Base-by-base conservation (phyloP, 1,140 invertebrate species). In the Hycleus cichorii region DNA sequence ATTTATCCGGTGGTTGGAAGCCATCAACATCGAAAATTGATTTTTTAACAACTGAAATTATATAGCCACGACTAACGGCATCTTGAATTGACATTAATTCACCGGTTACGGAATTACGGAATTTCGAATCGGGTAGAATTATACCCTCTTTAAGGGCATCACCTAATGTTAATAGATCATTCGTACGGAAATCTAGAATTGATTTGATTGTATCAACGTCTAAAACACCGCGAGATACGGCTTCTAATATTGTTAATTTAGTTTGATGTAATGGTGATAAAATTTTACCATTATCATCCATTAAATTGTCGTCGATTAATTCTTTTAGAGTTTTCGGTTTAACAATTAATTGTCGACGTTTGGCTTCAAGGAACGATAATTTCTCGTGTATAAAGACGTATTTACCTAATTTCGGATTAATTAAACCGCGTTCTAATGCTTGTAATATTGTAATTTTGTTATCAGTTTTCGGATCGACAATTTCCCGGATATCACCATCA, bases 321-420 rank as follows among this genome's bases (percentile, higher is more conserved):
- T 96, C 93, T 75, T 93, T 91, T 4, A 98, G 77, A 5, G 91
- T 93, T 76, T 93, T 83, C 1, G 94, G 94, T 77, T 91, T 93
- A 18, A 86, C 81, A 57, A 98, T 89, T 32, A 92, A 76, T 48
- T 87, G 82, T 53, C 88, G 80, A 60, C 83, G 81, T 55, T 85
- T 79, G 39, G 95, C 95, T 71, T 94, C 88, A 59, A 82, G 80
- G 44, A 95, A 84, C 38, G 84, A 79, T 38, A 95, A 68, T 70
- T 85, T 88, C 71, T 90, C 85, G 65, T 95, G 85, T 69, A 88
- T 84, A 63, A 93, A 84, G 53, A 89, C 73, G 69, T 90, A 95
- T 63, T 86, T 87, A 57, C 90, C 88, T 54, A 83, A 78, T 71
- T 90, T 86, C 3, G 83, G 78, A 76, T 91, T 87, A 24, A 96